Conservation (phyloP, 2,888 invertebrate species). For the Isoperla grammatica region DNA sequence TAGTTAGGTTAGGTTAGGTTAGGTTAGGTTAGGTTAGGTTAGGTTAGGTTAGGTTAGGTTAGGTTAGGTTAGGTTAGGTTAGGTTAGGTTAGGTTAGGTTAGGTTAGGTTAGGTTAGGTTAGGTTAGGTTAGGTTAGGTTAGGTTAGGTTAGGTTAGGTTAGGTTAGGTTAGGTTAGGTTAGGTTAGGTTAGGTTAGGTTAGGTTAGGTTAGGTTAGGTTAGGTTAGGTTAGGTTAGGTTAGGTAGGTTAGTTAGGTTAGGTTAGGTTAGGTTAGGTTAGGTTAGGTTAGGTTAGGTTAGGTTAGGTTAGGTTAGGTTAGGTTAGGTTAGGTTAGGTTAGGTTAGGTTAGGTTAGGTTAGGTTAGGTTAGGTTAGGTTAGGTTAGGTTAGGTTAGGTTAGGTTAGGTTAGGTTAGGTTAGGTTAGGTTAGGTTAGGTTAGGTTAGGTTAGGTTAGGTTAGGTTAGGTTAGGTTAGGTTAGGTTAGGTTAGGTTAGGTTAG, state of each 20-base stretch:
- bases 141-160: constrained; percentile 25
- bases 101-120: constrained; percentile 29
- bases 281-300: constrained; percentile 35
- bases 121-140: constrained; percentile 24
- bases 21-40: constrained; percentile 16
- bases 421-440: constrained; percentile 32
- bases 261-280: constrained; percentile 31
- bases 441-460: constrained; percentile 32
- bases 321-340: constrained; percentile 32
- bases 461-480: constrained; percentile 35
- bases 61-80: constrained; percentile 19
- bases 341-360: constrained; percentile 34
- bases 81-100: constrained; percentile 28
- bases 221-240: constrained; percentile 33
- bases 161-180: constrained; percentile 29
- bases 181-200: constrained; percentile 35
- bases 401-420: constrained; percentile 28
- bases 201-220: constrained; percentile 30
- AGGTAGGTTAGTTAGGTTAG: constrained; percentile 23
- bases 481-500: constrained; percentile 35
- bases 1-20: constrained; percentile 20
- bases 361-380: constrained; percentile 28
- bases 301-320: constrained; percentile 33
- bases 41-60: constrained; percentile 18
- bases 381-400: constrained; percentile 34